A percentile compares a stretch with the other conserved stretches of the same genome.
phyloP scores from a whole-genome alignment of 92 coral and sea anemone genomes.

The Phenganax subtilis region DNA sequence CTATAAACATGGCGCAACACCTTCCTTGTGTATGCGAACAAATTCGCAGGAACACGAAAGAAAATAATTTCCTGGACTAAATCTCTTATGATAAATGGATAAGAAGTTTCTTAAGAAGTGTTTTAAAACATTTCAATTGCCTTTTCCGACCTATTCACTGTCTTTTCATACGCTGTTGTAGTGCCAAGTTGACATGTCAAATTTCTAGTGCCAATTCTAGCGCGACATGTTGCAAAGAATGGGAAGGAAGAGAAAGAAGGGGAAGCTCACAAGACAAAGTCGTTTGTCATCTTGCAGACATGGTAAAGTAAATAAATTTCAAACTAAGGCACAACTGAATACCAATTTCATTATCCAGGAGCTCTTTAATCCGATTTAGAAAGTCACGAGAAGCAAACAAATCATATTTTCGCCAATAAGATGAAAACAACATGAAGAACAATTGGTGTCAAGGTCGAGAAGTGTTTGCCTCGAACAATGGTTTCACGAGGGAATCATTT shows the following conservation, averaged over 20 bases:
- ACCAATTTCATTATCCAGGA: constrained; percentile 32
- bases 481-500: background rate
- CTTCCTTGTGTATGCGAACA: background rate
- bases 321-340: constrained; percentile 30
- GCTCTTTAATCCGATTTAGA: constrained; percentile 34
- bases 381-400: constrained; percentile 40
- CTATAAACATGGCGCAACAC: constrained; percentile 17
- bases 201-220: background rate
- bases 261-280: background rate
- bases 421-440: constrained; percentile 26
- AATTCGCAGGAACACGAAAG: constrained; percentile 28
- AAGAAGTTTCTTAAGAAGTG: constrained; percentile 11
- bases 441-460: constrained; percentile 2
- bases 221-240: constrained; percentile 29
- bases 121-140: constrained; percentile 7
- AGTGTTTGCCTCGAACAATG: constrained; percentile 1
- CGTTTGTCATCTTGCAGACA: constrained; percentile 6
- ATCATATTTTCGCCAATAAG: background rate
- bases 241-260: constrained; percentile 8
- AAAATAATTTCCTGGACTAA: constrained; percentile 17
- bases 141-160: constrained; percentile 18
- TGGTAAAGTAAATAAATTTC: constrained; percentile 29
- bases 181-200: constrained; percentile 22
- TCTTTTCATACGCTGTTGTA: background rate
- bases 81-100: background rate